Base-by-base conservation (phyloP, 1,140 invertebrate species). In the Nixonia krombeini region DNA sequence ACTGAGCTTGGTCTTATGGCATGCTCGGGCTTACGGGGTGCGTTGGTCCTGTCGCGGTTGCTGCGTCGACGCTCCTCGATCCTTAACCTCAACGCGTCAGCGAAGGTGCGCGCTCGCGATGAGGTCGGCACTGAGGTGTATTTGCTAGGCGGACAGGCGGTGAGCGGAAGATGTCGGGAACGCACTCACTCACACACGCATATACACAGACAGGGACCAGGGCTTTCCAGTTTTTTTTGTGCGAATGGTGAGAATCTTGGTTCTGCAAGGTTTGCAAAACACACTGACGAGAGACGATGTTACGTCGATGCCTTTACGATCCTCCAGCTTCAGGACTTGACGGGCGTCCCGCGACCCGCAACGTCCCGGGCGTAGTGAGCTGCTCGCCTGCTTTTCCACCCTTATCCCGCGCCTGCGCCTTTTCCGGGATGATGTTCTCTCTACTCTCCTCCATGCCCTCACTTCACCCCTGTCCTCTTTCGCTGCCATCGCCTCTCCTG, bases 301-400 rank as follows among this genome's bases (percentile, higher is more conserved):
- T 51, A 46, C 59, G 51, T 35, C 46, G 47, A 59, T 26, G 41
- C 68, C 56, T 63, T 45, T 63, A 64, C 55, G 38, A 31, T 53
- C 25, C 49, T 49, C 35, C 45, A 47, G 38, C 53, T 52, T 50
- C 50, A 66, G 63, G 58, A 66, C 58, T 71, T 61, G 44, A 62
- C 57, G 61, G 47, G 29, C 59, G 67, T 72, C 69, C 61, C 74
- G 69, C 76, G 75, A 75, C 71, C 76, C 77, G 74, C 77, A 73
- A 73, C 69, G 80, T 83, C 82, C 83, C 83, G 83, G 83, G 83
- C 80, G 83, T 78, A 79, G 80, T 81, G 81, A 81, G 79, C 80
- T 80, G 70, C 74, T 75, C 71, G 71, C 74, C 72, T 73, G 76
- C 76, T 82, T 81, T 81, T 81, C 76, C 75, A 78, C 70, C 79